Base-by-base conservation (phyloP, 1,140 invertebrate species). In the Pentalonia nigronervosa region DNA sequence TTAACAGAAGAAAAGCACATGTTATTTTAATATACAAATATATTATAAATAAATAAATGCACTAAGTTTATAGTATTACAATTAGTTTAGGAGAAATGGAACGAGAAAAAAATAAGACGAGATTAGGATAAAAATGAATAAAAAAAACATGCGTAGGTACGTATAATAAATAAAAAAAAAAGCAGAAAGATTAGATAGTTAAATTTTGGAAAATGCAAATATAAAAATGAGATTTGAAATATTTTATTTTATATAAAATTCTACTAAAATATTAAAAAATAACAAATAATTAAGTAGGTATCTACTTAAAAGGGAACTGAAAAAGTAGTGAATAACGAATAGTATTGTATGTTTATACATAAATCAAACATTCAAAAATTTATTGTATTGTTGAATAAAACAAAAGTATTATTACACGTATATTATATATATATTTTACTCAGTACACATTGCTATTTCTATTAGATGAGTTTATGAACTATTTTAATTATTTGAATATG, bases 11-110 rank as follows among this genome's bases (percentile, higher is more conserved):
- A 89, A 56, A 41, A 89, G 9, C 34, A 56, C 6, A 9, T 34
- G 21, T 56, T 56, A 50, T 89, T 56, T 34, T 25, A 56, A 50
- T 50, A 89, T 53, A 53, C n/a, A 21, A 53, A 36, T 53, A 14
- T 89, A 56, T 89, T 56, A 88, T n/a, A n/a, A 87, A 34, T 87
- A 21, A 14, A 87, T 48, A 89, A 36, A 89, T 25, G 34, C 88
- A 41, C 21, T 4, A 56, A 56, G 50, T 21, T 89, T 89, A 36
- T 34, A 34, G 34, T 36, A 53, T 89, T 56, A 56, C 41, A 48
- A 9, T 56, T 56, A 41, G 6, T 56, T 53, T 25, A n/a, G 25
- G 48, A 56, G 21, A 56, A 56, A 56, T 56, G 36, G 23, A 56
- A 56, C 9, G 20, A 41, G 88, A 53, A 25, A 25, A 48, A 56